Conservation (phyloP, 2,797 vertebrate genomes). For the Corythornis leucogaster region DNA sequence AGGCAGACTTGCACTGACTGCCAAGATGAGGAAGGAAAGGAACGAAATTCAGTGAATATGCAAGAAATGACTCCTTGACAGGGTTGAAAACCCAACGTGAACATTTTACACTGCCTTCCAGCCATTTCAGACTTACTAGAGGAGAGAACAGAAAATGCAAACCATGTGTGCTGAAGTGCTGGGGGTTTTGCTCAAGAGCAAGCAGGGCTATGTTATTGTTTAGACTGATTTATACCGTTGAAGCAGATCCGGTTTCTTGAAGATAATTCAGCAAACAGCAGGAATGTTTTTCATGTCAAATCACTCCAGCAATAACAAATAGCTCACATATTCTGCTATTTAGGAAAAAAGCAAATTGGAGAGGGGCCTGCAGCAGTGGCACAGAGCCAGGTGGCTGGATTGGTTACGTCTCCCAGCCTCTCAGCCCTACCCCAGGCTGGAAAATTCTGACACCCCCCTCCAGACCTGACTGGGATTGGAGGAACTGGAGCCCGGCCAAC, state of each 20-base stretch:
- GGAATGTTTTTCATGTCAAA: slow-evolving; percentile 58
- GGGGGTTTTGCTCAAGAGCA: slow-evolving; percentile 56
- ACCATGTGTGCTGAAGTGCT: slow-evolving; percentile 48
- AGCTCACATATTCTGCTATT: slow-evolving; percentile 62
- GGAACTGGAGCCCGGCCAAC: slow-evolving; percentile 40
- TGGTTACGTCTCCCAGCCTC: slow-evolving; percentile 50
- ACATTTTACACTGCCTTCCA: slow-evolving; percentile 54
- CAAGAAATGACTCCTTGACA: slow-evolving; percentile 37
- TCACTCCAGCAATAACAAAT: slow-evolving; percentile 64
- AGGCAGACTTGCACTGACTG: background rate
- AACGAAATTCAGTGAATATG: slow-evolving; percentile 32
- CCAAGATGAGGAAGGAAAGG: slow-evolving; percentile 51
- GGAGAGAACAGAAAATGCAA: slow-evolving; percentile 60
- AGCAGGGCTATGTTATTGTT: slow-evolving; percentile 45
- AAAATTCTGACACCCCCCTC: slow-evolving; percentile 44
- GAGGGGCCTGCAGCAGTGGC: slow-evolving; percentile 49
- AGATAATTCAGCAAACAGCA: slow-evolving; percentile 57
- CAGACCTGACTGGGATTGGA: background rate
- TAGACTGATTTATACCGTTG: slow-evolving; percentile 55
- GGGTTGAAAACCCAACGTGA: slow-evolving; percentile 55
- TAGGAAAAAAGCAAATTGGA: slow-evolving; percentile 63
- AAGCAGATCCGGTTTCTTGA: slow-evolving; percentile 59
- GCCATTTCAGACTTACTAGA: slow-evolving; percentile 47
- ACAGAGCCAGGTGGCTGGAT: slow-evolving; percentile 36
- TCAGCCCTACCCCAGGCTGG: slow-evolving; percentile 5